phyloP scores from a whole-genome alignment of 1,140 invertebrate genomes.

The Rhopalosiphum maidis region DNA sequence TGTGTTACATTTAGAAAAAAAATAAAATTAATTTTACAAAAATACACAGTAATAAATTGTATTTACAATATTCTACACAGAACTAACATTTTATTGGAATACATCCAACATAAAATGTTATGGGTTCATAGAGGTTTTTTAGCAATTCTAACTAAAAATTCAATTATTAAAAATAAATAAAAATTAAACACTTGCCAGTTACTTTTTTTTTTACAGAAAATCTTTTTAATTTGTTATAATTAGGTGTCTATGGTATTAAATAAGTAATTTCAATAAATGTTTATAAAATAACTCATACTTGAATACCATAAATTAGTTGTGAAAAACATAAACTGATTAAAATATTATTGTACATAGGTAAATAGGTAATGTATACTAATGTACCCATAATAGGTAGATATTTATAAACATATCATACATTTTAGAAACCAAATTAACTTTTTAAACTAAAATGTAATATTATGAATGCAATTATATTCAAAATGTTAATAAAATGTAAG shows the following conservation, averaged over 20 bases:
- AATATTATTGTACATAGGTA: not conserved
- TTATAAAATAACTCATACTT: not conserved
- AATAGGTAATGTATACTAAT: not conserved
- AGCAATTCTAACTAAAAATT: not conserved
- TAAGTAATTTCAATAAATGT: not conserved
- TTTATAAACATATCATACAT: not conserved
- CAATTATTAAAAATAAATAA: too few relatives aligned
- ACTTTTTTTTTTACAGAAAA: not conserved
- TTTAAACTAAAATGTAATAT: not conserved
- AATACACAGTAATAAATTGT: too few relatives aligned
- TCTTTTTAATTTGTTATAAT: not conserved
- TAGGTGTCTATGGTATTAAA: not conserved
- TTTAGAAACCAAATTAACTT: slow-evolving; percentile 9
- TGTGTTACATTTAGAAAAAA: too few relatives aligned
- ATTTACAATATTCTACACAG: not conserved
- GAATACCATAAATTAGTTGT: not conserved
- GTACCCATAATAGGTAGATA: not conserved
- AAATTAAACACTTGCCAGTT: not conserved
- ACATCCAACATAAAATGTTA: not conserved
- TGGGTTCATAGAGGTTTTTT: not conserved
- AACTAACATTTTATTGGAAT: not conserved
- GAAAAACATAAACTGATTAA: not conserved
- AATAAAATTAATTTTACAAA: too few relatives aligned
- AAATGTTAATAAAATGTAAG: not conserved
- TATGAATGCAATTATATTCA: not conserved